Base-by-base conservation (phyloP, 2,888 invertebrate species). In the Myopa testacea region DNA sequence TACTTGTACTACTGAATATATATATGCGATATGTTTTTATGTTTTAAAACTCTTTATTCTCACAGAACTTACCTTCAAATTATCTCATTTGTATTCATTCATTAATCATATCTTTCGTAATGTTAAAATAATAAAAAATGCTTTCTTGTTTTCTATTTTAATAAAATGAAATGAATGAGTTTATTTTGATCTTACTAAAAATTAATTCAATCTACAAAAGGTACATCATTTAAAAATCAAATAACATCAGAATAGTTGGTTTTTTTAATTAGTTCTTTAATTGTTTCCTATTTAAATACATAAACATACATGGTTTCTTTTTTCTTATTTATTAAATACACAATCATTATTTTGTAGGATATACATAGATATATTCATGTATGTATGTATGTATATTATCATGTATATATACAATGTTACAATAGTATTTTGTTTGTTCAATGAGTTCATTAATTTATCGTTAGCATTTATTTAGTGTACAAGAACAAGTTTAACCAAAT, bases 121-220 rank as follows among this genome's bases (percentile, higher is more conserved):
- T 45, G 45, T 26, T 26, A 26, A 26, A 26, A 26, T 26, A 26
- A 60, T 19, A n/a, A 4, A 63, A 63, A 34, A 63, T 34, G 6
- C 37, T 10, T 60, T 60, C 34, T n/a, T 8, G 8, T 55, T n/a
- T 55, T 55, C 4, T 55, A 34, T 72, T 76, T 52, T 65, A 76
- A 71, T 76, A 76, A 76, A 63, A 71, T 76, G 52, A 71, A 76
- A 71, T 76, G 52, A 40, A 58, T 60, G 67, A 58, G 34, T 78
- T 78, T 78, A 71, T 74, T 74, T 70, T 45, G n/a, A 65, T 78
- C 65, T 71, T 63, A 65, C 71, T 75, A 71, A 75, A 71, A 75
- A 78, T 26, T 62, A 78, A 78, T 75, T 55, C 34, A 75, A 75
- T 78, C 75, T 78, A 78, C 75, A 78, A 78, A 75, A 78, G 74